Base-by-base conservation (phyloP, 1,140 invertebrate species). In the Pristionchus pacificus region DNA sequence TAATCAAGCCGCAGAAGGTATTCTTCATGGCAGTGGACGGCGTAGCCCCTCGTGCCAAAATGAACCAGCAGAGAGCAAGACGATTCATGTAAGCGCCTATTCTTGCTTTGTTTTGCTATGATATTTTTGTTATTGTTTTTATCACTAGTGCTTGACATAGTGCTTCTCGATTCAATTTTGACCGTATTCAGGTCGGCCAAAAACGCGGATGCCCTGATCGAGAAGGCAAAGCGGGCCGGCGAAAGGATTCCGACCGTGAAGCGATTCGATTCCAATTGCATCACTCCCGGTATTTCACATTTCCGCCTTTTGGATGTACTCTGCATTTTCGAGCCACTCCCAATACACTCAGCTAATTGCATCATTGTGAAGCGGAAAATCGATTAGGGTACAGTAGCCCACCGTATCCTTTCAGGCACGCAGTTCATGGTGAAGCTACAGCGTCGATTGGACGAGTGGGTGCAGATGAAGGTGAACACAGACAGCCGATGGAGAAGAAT, bases 1-100 rank as follows among this genome's bases (percentile, higher is more conserved):
- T 98, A 81, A 93, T 98, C 0, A 86, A 94, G 73, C 96, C 96
- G 13, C 88, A 94, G 75, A 95, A 94, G 85, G 70, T 98, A 3
- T 86, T 98, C 63, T 98, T 98, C 84, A 98, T 98, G 95, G 96
- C 96, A 62, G 97, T 98, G 85, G 96, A 98, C 88, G 96, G 96
- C 75, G 95, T 98, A 74, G 76, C 76, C 27, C 76, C 76, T 28
- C 59, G 76, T 33, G 76, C 76, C 19, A 77, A 98, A 87, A 98
- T 98, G 95, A 98, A 98, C 86, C 96, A 98, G 84, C 96, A 98
- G 85, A 87, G 95, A 77, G 97, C 94, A 10, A 87, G 95, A 76
- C 87, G 95, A 78, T 98, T 98, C 83, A 88, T 93, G 95, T 86
- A n/a, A n/a, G n/a, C n/a, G n/a, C n/a, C n/a, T n/a, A n/a, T n/a